Percentiles rank a stretch among this genome's conserved stretches.
Conservation (phyloP, 2,888 invertebrate species). For the Cyclophora albipunctata region DNA sequence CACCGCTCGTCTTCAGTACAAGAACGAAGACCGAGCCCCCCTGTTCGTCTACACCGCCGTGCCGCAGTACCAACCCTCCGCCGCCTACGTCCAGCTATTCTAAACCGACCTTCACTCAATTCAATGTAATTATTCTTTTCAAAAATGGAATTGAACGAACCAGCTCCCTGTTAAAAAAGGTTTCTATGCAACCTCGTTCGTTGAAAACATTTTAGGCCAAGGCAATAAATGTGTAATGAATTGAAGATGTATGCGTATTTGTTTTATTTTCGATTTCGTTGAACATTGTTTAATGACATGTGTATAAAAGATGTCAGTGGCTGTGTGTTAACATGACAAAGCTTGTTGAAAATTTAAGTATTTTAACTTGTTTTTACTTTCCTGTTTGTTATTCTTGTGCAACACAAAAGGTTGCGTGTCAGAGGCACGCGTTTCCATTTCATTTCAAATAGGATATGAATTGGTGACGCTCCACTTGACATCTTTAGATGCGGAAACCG, state of each 20-base stretch:
- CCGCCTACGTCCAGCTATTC: slow-evolving; percentile 29
- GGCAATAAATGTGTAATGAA: slow-evolving; percentile 4
- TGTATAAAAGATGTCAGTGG: background rate
- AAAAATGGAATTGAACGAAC: slow-evolving; percentile 2
- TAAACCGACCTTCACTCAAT: slow-evolving; percentile 13
- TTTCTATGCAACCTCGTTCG: background rate
- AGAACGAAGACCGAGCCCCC: slow-evolving; percentile 77
- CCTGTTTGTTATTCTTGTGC: slow-evolving; percentile 8
- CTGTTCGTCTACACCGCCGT: slow-evolving; percentile 75
- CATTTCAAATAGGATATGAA: slow-evolving; percentile 11
- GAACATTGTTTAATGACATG: slow-evolving; percentile 2
- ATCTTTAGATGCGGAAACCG: background rate
- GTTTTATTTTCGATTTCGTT: background rate
- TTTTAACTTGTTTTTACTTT: slow-evolving; percentile 7
- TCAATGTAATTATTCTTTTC: slow-evolving; percentile 1
- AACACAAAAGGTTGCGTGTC: slow-evolving; percentile 13
- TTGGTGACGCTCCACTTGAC: slow-evolving; percentile 6
- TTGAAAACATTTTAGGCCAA: slow-evolving; percentile 8
- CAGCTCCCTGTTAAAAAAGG: background rate
- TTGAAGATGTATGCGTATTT: background rate
- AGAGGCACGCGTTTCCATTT: slow-evolving; percentile 12
- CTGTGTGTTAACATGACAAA: slow-evolving; percentile 11
- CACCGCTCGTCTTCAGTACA: slow-evolving; percentile 78
- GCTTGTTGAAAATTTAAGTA: slow-evolving; percentile 4
- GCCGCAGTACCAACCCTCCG: slow-evolving; percentile 44